Evolutionary conservation across 1,140 invertebrate species (phyloP), one percentile per base, ranked within the genome.

Genomic region (Papilio glaucus): DNA sequence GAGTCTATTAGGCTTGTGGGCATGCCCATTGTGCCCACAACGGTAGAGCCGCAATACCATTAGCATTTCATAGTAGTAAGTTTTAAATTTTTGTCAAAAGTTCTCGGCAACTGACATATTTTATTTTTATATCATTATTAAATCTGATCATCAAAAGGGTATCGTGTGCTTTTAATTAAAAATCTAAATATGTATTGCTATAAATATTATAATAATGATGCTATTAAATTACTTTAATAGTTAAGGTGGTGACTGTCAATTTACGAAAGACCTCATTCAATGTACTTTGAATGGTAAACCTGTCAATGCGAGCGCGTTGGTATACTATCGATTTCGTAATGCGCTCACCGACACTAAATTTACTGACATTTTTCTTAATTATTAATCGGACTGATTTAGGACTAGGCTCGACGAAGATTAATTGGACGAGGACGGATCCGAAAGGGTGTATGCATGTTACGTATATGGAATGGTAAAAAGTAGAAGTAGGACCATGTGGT

Each of bases 381-480:
- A 39, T 29, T 9, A 12, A 65, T 65, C 33, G 13, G 62, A 65
- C 37, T 15, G 62, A 65, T 65, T 65, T 65, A 65, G 62, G 18
- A 65, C 37, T 33, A 65, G 37, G 62, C 62, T n/a, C 18, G 15
- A 65, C 8, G 62, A 65, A 65, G 62, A 65, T 65, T 41, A 65
- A 65, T 37, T 9, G 3, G 37, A 39, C 62, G 29, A 39, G 62
- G 62, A 65, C 62, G n/a, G n/a, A 38, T 65, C 15, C 13, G 62
- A 65, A 39, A 39, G 45, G 18, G 41, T 10, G n/a, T n/a, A n/a
- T n/a, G n/a, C n/a, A n/a, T n/a, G n/a, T n/a, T n/a, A n/a, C n/a
- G n/a, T n/a, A n/a, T n/a, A n/a, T n/a, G n/a, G n/a, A n/a, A n/a
- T n/a, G n/a, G n/a, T n/a, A n/a, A n/a, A n/a, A n/a, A n/a, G n/a